Evolutionary conservation across 30 jellyfish, hydroid and myxozoan species (phyloP), one percentile per base, ranked within the genome.

Genomic region (Rhopilema esculentum): DNA sequence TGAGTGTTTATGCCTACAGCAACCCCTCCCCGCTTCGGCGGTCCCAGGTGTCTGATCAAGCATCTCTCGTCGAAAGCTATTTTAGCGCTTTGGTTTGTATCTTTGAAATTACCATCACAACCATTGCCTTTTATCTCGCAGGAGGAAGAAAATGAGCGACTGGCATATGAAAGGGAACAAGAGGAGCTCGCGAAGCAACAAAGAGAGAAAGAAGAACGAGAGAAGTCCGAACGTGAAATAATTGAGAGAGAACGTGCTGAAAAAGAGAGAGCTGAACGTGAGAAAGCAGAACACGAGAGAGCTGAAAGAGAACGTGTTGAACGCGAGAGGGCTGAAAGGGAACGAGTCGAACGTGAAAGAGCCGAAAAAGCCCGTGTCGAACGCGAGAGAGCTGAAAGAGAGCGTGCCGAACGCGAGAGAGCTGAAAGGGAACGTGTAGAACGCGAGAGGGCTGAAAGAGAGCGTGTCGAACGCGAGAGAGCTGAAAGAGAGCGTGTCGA

Each of bases 131-230:
- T 18, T 28, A 25, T n/a, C 18, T 20, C n/a, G 6, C 74, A 80
- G 90, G 82, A 79, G 12, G 90, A 80, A 48, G 90, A 80, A 25
- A 65, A 80, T 40, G 90, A 80, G 26, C 65, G 89, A 49, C 68
- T 79, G 65, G 89, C 79, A 21, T 62, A 48, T 25, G 84, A 82
- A 19, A 63, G 50, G 79, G 79, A 53, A 64, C 21, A 33, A 25
- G 50, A 70, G 25, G 91, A 82, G 49, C 90, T 31, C 53, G 67
- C 25, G 23, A 79, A 62, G 22, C 90, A 80, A 63, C 24, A 40
- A 80, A 16, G 31, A 31, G 84, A 82, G 61, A 51, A 82, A 29
- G 91, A 67, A 61, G 67, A 75, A 16, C 72, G 84, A 9, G 75
- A 75, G 17, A n/a, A 69, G 26, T 49, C 51, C 21, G 82, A 71